Percentiles rank a stretch among this genome's conserved stretches.
These are phyloP conservation scores for Cygnus atratus DNA, from an alignment of 2,113 vertebrate genomes.

Conservation along the genomic window DNA sequence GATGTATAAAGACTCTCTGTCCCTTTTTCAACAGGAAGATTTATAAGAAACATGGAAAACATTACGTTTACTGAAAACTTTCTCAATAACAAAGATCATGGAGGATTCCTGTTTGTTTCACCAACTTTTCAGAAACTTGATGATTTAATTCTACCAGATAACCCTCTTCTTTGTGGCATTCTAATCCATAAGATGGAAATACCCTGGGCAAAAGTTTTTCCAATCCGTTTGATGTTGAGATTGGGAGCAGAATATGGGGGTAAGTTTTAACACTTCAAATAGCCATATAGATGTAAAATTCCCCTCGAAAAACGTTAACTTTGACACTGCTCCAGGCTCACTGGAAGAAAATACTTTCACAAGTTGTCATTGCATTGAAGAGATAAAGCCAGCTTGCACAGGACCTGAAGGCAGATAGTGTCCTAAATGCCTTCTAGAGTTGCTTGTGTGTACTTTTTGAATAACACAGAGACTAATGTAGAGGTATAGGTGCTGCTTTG, in stretches of 20 bases:
- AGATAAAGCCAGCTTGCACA: not conserved
- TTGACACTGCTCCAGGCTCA: not conserved
- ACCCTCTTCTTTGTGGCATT: slow-evolving; percentile 87
- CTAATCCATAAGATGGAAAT: slow-evolving; percentile 94
- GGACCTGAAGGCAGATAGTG: not conserved
- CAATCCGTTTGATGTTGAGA: slow-evolving; percentile 89
- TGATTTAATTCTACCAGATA: slow-evolving; percentile 81
- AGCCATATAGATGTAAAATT: not conserved
- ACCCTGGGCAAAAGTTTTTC: slow-evolving; percentile 96
- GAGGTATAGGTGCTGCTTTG: rapidly evolving
- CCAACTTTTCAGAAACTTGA: slow-evolving; percentile 87
- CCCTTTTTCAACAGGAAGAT: slow-evolving; percentile 80
- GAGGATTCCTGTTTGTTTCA: slow-evolving; percentile 91
- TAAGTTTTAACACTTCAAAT: slow-evolving; percentile 69
- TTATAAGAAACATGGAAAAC: slow-evolving; percentile 88
- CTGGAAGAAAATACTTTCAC: not conserved
- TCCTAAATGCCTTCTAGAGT: not conserved
- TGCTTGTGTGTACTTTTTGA: not conserved
- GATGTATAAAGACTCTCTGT: not conserved
- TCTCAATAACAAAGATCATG: slow-evolving; percentile 88
- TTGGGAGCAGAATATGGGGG: slow-evolving; percentile 87
- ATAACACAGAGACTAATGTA: not conserved
- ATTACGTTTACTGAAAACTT: slow-evolving; percentile 90
- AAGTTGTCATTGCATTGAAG: not conserved
- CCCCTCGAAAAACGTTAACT: not conserved